phyloP scores from a whole-genome alignment of 2,888 invertebrate genomes.

The Drosophila conformis region DNA sequence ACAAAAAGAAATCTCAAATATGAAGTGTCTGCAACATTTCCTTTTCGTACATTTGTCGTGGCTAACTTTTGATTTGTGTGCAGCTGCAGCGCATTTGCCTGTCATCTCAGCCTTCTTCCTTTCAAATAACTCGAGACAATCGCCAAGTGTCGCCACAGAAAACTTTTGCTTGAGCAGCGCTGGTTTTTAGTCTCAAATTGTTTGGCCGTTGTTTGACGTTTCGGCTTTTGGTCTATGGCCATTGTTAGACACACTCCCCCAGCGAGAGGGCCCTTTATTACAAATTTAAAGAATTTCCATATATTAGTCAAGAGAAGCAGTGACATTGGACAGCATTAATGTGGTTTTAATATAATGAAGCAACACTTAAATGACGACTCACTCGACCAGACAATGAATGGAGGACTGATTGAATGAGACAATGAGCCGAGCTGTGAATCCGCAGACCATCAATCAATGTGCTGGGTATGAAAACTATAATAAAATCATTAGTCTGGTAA shows the following conservation, averaged over 20 bases:
- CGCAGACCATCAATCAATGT: constrained; percentile 66
- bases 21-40: neutral
- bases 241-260: constrained; percentile 12
- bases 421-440: constrained; percentile 18
- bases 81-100: constrained; percentile 15
- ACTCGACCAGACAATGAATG: constrained; percentile 48
- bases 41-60: neutral
- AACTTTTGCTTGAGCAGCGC: constrained; percentile 44
- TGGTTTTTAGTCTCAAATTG: constrained; percentile 54
- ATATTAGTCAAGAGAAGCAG: constrained; percentile 2
- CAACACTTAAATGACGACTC: constrained; percentile 56
- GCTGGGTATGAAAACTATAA: constrained; percentile 71
- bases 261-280: constrained; percentile 40
- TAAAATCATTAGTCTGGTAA: constrained; percentile 77
- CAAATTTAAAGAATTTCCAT: constrained; percentile 51
- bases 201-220: constrained; percentile 47
- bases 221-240: constrained; percentile 32
- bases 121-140: constrained; percentile 30
- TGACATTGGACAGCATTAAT: constrained; percentile 48
- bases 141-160: constrained; percentile 44
- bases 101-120: neutral
- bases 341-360: constrained; percentile 69
- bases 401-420: constrained; percentile 21
- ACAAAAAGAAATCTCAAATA: neutral
- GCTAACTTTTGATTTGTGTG: neutral